Evolutionary conservation across 1,140 invertebrate genomes (phyloP), one percentile per base, ranked within the genome.

Genomic region (Rhopalosiphum padi): DNA sequence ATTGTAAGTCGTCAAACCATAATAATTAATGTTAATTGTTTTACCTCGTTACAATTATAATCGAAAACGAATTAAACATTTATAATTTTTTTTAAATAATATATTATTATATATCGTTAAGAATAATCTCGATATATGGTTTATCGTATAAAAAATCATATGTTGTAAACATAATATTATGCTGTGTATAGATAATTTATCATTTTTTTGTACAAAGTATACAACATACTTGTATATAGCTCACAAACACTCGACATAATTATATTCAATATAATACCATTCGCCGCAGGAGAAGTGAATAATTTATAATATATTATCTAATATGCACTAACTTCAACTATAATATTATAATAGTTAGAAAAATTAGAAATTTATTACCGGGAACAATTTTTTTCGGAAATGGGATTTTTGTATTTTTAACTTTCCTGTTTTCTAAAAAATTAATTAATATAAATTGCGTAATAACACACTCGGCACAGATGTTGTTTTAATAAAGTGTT

Each of bases 1-100:
- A 86, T 83, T 43, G 37, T 85, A 43, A 43, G 23, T 85, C 41
- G 41, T 11, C 35, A 85, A 43, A 85, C 8, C 1, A 41, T 41
- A 85, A 41, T 41, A 85, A 85, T 85, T 85, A 85, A 85, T 83
- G 77, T 37, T 83, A 83, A 83, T 41, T 85, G 37, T 43, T 43
- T 25, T n/a, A 4, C 30, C 30, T n/a, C n/a, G 60, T 77, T 77
- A n/a, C 60, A 77, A 77, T n/a, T n/a, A 77, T n/a, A 6, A 77
- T n/a, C 15, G 30, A 6, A 77, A 77, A n/a, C 15, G 15, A 6
- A 77, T 77, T 77, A 77, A 77, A 15, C 30, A 30, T n/a, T n/a
- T 23, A 18, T 77, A n/a, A 51, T n/a, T 77, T 68, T 77, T 68
- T 77, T n/a, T n/a, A 77, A 77, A 77, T 68, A 77, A 77, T 77